Base-by-base conservation (phyloP, 1,140 invertebrate species). In the Bicyclus anynana region DNA sequence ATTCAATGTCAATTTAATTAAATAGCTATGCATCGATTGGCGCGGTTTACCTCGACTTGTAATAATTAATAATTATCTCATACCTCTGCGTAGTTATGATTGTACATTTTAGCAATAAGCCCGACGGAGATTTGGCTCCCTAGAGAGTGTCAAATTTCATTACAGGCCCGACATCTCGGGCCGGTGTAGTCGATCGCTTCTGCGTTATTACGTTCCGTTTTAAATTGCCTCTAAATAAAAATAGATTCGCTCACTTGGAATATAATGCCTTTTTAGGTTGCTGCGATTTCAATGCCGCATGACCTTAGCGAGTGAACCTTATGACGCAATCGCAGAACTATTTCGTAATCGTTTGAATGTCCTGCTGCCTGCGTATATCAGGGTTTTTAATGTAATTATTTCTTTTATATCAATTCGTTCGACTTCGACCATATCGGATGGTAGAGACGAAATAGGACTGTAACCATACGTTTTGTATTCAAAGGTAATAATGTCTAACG, bases 1-100 rank as follows among this genome's bases (percentile, higher is more conserved):
- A 18, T 51, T 65, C 62, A 64, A 64, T 59, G 56, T 55, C 56
- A 57, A 21, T 18, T 48, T 54, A 65, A 54, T 54, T 65, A 50
- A 54, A 56, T 54, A n/a, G n/a, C n/a, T n/a, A 51, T 61, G 50
- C 48, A 61, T 54, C 33, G 52, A 54, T 54, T 60, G 37, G 58
- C 52, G 44, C 27, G 18, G 47, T 47, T 51, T 52, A 58, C 48
- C 53, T 55, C 20, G 42, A 44, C 38, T n/a, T 35, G 29, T 59
- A 59, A 60, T 48, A 38, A 38, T 16, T 44, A 49, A 56, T 42
- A 20, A 21, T 51, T 33, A 23, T 4, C 7, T 23, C 23, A 7
- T 23, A 23, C 7, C 2, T 4, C 3, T 23, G 7, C 23, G 3
- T 23, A 23, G 3, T 23, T 23, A 29, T 29, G 5, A 12, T 33